phyloP scores from a whole-genome alignment of 2,888 invertebrate species.

The Eristalis arbustorum region DNA sequence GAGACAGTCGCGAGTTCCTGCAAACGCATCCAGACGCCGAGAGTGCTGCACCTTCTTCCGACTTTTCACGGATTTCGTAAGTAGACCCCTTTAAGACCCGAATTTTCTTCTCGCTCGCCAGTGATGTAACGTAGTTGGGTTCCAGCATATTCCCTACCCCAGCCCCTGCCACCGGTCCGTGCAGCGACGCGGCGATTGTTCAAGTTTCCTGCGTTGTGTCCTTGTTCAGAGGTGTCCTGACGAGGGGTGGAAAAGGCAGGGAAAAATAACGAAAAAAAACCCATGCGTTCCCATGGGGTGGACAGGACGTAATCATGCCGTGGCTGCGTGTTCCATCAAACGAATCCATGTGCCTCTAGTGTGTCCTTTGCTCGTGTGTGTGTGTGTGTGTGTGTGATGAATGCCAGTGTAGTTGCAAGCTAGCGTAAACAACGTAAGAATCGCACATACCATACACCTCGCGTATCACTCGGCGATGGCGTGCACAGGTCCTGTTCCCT shows the following conservation, averaged over 20 bases:
- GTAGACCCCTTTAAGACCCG: too few species aligned
- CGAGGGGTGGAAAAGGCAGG: not conserved
- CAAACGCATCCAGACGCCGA: too few species aligned
- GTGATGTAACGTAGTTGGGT: not conserved
- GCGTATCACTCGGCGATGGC: slow-evolving; percentile 1
- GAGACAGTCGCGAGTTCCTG: too few species aligned
- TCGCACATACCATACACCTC: not conserved
- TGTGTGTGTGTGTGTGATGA: not conserved
- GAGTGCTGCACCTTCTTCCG: too few species aligned
- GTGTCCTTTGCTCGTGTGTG: not conserved
- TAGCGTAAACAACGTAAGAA: slow-evolving; percentile 23
- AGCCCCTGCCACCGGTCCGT: too few species aligned
- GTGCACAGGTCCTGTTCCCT: not conserved
- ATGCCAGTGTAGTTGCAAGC: not conserved
- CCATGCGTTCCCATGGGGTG: not conserved
- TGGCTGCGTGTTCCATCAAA: slow-evolving; percentile 19
- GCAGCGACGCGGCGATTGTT: not conserved
- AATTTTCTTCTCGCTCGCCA: not conserved
- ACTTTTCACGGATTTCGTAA: too few species aligned
- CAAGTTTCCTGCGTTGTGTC: not conserved
- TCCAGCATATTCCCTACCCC: too few species aligned
- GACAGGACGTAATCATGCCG: slow-evolving; percentile 7
- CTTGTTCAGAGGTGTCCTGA: not conserved
- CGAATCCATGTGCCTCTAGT: slow-evolving; percentile 7
- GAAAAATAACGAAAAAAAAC: not conserved